These are phyloP conservation scores for Antitype chi DNA, from an alignment of 2,888 invertebrate genomes.

Conservation along the genomic window DNA sequence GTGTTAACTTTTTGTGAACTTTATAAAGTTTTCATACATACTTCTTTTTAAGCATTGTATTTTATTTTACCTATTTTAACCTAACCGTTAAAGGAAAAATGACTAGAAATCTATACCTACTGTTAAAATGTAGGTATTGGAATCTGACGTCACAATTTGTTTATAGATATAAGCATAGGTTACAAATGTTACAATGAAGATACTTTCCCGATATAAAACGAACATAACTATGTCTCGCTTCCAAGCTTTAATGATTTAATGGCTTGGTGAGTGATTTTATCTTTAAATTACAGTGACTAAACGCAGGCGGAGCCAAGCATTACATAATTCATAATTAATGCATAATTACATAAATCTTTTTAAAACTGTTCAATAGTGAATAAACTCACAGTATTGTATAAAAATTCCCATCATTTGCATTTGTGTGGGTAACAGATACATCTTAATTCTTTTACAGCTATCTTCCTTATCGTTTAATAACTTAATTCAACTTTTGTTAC, in stretches of 20 bases:
- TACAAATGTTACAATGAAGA: constrained; percentile 27
- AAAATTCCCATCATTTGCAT: constrained; percentile 66
- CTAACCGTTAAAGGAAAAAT: neutral
- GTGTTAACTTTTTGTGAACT: neutral
- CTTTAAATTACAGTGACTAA: constrained; percentile 60
- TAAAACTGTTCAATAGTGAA: constrained; percentile 55
- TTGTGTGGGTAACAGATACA: constrained; percentile 51
- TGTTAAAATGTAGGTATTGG: neutral
- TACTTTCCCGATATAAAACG: constrained; percentile 26
- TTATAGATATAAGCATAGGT: neutral
- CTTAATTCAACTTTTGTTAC: constrained; percentile 58
- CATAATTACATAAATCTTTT: constrained; percentile 58
- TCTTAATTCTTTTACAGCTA: constrained; percentile 65
- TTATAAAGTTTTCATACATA: neutral
- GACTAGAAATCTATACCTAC: neutral
- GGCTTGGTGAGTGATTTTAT: constrained; percentile 50
- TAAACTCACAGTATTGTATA: constrained; percentile 63
- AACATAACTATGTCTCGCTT: constrained; percentile 42
- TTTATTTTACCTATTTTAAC: neutral
- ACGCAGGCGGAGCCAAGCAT: constrained; percentile 62
- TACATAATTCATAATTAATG: constrained; percentile 58
- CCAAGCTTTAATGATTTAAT: constrained; percentile 51
- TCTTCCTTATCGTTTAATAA: constrained; percentile 59
- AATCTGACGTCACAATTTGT: neutral
- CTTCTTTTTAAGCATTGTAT: neutral